phyloP scores from a whole-genome alignment of 2,113 vertebrate species.

The Platichthys stellatus region DNA sequence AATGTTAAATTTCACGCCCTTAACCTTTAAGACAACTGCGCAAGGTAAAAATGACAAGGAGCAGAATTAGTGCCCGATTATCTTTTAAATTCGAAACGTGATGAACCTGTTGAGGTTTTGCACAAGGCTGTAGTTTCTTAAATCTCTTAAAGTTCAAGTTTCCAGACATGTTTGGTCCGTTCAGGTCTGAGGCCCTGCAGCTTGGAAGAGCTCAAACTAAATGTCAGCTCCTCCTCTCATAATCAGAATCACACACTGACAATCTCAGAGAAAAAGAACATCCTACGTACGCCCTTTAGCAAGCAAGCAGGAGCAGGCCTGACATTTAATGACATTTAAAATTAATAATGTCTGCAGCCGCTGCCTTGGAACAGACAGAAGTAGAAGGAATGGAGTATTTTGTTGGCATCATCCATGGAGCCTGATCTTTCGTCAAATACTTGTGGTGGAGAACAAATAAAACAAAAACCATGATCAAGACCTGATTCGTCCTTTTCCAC shows the following conservation, averaged over 20 bases:
- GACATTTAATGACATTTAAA: constrained; percentile 41
- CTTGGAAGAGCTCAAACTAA: constrained; percentile 27
- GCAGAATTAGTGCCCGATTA: no score
- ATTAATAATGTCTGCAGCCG: not conserved
- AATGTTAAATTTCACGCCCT: constrained; percentile 7
- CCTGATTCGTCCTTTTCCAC: no score
- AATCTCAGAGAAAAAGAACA: not conserved
- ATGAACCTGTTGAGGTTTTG: no score
- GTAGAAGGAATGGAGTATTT: constrained; percentile 4
- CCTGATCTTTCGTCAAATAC: no score
- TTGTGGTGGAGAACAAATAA: not conserved
- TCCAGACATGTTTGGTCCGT: constrained; percentile 12
- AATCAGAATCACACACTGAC: not conserved
- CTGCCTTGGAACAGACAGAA: not conserved
- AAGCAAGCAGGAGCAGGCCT: constrained; percentile 57
- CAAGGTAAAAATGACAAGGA: no score
- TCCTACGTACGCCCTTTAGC: not conserved
- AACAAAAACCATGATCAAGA: no score
- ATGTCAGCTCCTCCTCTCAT: constrained; percentile 49
- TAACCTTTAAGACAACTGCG: not conserved
- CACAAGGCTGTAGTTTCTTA: not conserved
- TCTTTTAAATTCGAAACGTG: no score
- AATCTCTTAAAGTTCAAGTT: not conserved
- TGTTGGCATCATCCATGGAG: not conserved
- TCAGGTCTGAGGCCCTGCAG: constrained; percentile 40